Evolutionary conservation across 1,140 invertebrate genomes (phyloP).

Genomic region (Adoxophyes honmai): DNA sequence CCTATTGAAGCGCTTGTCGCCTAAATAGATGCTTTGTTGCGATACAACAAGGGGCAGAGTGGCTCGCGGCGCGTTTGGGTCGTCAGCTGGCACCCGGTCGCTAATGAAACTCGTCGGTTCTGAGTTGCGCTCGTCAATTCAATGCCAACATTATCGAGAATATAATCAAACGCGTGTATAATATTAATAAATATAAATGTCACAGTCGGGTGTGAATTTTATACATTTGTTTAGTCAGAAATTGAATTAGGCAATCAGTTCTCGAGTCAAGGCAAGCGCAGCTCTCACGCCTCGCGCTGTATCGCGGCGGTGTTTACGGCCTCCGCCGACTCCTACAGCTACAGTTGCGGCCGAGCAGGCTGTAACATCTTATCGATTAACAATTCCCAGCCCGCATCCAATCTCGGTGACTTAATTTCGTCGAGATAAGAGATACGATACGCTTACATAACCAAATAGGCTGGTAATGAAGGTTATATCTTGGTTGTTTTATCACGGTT

Average conservation of each 20-base stretch:
- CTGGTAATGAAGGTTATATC: conserved; percentile 1
- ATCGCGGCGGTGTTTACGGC: neutral
- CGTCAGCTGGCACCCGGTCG: neutral
- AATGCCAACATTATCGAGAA: conserved; percentile 5
- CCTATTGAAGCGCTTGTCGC: neutral
- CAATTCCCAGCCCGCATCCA: neutral
- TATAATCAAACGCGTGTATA: neutral
- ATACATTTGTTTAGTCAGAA: conserved; percentile 9
- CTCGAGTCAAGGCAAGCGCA: conserved; percentile 1
- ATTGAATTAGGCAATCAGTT: conserved; percentile 11
- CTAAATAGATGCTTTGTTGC: neutral
- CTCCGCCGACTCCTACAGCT: neutral
- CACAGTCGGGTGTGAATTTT: conserved; percentile 4
- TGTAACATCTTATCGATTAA: conserved; percentile 8
- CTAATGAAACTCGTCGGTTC: neutral
- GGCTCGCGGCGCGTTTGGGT: neutral
- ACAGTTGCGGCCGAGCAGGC: neutral
- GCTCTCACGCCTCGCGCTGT: neutral
- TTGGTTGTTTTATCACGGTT: neutral
- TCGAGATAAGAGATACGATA: conserved; percentile 2
- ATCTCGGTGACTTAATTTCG: neutral
- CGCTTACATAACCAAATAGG: neutral
- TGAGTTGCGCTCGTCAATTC: neutral
- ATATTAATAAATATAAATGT: no score
- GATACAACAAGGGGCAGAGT: neutral